Evolutionary conservation across 2,888 invertebrate genomes (phyloP).

Genomic region (Hypercompe scribonia): DNA sequence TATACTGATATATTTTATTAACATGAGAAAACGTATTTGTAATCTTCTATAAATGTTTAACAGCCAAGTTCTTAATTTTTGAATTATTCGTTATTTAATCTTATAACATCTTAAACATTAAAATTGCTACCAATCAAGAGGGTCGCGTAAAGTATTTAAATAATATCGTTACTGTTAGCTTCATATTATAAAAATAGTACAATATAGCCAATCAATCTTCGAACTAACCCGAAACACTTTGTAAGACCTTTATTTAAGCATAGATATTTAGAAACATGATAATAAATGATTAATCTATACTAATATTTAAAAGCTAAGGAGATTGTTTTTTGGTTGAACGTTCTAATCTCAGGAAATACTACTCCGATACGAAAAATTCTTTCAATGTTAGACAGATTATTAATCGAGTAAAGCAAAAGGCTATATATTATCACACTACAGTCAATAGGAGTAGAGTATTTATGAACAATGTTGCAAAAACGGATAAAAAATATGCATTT

Average conservation of each 20-base stretch:
- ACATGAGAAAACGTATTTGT: conserved; percentile 59
- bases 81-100: background rate
- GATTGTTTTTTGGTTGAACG: too few relatives aligned
- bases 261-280: too few relatives aligned
- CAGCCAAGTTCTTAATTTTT: conserved; percentile 9
- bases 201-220: background rate
- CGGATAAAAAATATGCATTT: too few relatives aligned
- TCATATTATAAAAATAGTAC: background rate
- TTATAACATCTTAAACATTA: background rate
- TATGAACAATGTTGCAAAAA: too few relatives aligned
- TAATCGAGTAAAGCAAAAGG: too few relatives aligned
- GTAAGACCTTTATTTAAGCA: background rate
- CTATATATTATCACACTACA: too few relatives aligned
- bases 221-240: background rate
- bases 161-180: background rate
- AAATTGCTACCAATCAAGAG: background rate
- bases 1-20: conserved; percentile 61
- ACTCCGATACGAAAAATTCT: too few relatives aligned
- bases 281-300: too few relatives aligned
- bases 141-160: background rate
- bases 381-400: too few relatives aligned
- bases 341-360: too few relatives aligned
- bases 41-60: background rate
- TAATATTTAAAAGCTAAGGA: too few relatives aligned
- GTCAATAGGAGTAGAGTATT: too few relatives aligned